A percentile compares a stretch with the other conserved stretches of the same genome.
Evolutionary conservation across 2,888 invertebrate genomes (phyloP).

Genomic region (Cryptus armator): DNA sequence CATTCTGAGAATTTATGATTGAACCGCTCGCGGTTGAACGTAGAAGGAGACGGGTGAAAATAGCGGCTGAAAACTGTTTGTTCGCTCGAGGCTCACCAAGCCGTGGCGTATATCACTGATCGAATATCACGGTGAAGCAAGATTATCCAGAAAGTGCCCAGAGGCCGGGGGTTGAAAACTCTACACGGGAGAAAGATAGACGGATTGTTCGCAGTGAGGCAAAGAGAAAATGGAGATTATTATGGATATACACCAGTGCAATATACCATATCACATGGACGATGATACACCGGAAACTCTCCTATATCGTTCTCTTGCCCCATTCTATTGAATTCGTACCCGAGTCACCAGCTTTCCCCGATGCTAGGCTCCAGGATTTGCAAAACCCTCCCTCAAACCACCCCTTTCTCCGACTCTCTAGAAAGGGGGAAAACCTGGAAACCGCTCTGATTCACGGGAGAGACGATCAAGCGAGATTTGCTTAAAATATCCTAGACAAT

Average conservation of each 20-base stretch:
- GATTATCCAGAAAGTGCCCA: slow-evolving; percentile 23
- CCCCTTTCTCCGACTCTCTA: not conserved
- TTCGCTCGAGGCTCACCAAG: slow-evolving; percentile 26
- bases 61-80: not conserved
- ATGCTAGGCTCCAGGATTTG: not conserved
- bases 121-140: slow-evolving; percentile 19
- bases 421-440: not conserved
- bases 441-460: not conserved
- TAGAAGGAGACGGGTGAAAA: not conserved
- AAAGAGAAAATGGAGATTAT: slow-evolving; percentile 29
- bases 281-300: slow-evolving; percentile 5
- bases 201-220: not conserved
- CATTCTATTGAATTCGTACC: slow-evolving; percentile 11
- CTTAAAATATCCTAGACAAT: not conserved
- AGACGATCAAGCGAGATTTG: not conserved
- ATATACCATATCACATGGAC: slow-evolving; percentile 6
- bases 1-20: slow-evolving; percentile 21
- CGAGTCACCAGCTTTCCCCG: not conserved
- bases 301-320: not conserved
- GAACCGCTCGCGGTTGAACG: slow-evolving; percentile 1
- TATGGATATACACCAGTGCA: slow-evolving; percentile 23
- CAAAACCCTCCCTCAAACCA: not conserved
- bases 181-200: not conserved
- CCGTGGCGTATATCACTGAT: slow-evolving; percentile 10
- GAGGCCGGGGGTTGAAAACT: slow-evolving; percentile 11